Conservation (phyloP, 2,888 invertebrate genomes). For the Aporophyla nigra region DNA sequence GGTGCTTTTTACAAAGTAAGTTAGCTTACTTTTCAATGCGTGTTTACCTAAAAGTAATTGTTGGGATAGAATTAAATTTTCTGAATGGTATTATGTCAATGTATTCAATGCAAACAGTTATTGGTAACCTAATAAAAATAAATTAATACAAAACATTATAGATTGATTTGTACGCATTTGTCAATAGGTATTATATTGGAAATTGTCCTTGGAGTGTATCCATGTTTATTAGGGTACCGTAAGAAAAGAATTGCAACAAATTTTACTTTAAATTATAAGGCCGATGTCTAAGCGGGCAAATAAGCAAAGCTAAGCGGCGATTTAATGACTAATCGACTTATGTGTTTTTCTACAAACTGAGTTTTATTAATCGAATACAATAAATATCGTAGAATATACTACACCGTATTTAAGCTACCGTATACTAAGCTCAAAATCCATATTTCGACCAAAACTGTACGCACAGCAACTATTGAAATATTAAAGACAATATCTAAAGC, state of each 20-base stretch:
- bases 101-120: too few relatives aligned
- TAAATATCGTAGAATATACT: too few relatives aligned
- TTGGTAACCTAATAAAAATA: too few relatives aligned
- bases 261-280: background rate
- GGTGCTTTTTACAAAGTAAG: too few relatives aligned
- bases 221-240: background rate
- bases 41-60: too few relatives aligned
- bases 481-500: conserved; percentile 26
- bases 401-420: too few relatives aligned
- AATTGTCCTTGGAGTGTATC: background rate
- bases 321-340: background rate
- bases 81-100: too few relatives aligned
- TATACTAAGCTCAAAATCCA: background rate
- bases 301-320: background rate
- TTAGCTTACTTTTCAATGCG: too few relatives aligned
- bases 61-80: too few relatives aligned
- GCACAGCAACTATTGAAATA: conserved; percentile 1
- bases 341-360: background rate
- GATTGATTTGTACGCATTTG: conserved; percentile 22
- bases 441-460: background rate
- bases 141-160: background rate
- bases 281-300: too few relatives aligned
- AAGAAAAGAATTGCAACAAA: background rate
- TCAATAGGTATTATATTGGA: background rate
- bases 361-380: background rate